Base-by-base conservation (phyloP, 2,113 vertebrate species). In the Bubo scandiacus region DNA sequence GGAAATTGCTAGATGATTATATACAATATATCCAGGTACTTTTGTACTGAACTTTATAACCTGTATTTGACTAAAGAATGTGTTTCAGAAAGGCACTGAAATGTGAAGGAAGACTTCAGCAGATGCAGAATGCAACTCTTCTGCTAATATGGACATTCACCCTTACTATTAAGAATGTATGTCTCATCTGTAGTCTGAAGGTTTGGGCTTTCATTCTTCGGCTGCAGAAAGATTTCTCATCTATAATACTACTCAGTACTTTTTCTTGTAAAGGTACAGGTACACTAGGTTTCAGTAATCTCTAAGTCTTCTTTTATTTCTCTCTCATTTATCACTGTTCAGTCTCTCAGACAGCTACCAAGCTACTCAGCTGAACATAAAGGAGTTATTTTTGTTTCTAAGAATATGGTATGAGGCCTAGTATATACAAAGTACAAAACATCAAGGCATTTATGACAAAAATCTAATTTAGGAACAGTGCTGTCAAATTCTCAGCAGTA, bases 321-420 rank as follows among this genome's bases (percentile, higher is more conserved):
- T 94, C 26, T 58, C 61, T 86, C 52, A 66, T 91, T 88, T 92
- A 49, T 75, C 23, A 62, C 65, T 68, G 12, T 89, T 94, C 52
- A 62, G 57, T 65, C 49, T 88, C 38, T 81, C 70, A 87, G 34
- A 71, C 25, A 75, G 43, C 47, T 79, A 79, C 61, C 40, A 75
- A 86, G 22, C 61, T 72, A 85, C 75, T 75, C 66, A 42, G 40
- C 65, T 81, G 54, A 92, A 86, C 45, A 85, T 49, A 94, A 62
- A 92, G 25, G 52, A 92, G 36, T 74, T 92, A 81, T 91, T 95
- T 95, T 85, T 94, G 43, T 80, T 66, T 89, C 62, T 68, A 42
- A 82, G 30, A 75, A 79, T 81, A 89, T 27, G 34, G 12, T 25
- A 86, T 38, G 42, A 84, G 30, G 49, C 43, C 40, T 93, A 29